Evolutionary conservation across 2,113 vertebrate genomes (phyloP), one percentile per base, ranked within the genome.

Genomic region (Delphinus delphis): DNA sequence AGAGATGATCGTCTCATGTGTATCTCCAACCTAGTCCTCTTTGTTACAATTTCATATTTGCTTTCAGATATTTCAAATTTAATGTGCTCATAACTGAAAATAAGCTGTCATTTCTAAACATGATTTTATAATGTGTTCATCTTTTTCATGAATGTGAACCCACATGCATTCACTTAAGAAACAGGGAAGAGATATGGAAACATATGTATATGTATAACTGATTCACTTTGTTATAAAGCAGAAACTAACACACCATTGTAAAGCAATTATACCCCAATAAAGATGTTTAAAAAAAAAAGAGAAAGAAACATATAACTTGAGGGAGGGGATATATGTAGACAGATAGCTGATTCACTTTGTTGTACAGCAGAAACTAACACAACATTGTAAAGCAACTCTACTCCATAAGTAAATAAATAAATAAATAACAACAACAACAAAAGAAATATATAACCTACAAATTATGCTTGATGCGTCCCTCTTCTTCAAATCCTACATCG

Each of bases 61-160:
- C 6, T 85, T 94, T 88, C 17, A 2, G 36, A 79, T 38, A 47
- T 44, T 80, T 91, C 44, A 93, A 53, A 62, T n/a, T 44, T 76
- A 88, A 2, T 13, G 44, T 62, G 11, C 70, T 85, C 17, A 17
- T 38, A 68, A 79, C 6, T 71, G 20, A 96, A 76, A 58, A 77
- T 17, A 50, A 28, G 12, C 13, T 79, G 2, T 73, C 5, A 53
- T 82, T 88, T 60, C 20, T 25, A 74, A n/a, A 33, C 20, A 1
- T 14, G 2, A 9, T 71, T 80, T 60, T n/a, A 21, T 1, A 44
- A 53, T 15, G 13, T 50, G 81, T 85, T 21, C 33, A 80, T 76
- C 8, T 8, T 76, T 97, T 41, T 76, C 18, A 62, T 86, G 31
- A 96, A 73, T 38, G 5, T 65, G 28, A 71, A 20, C 5, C 10